Evolutionary conservation across 1,140 invertebrate species (phyloP), one percentile per base, ranked within the genome.

Genomic region (Aphidius gifuensis): DNA sequence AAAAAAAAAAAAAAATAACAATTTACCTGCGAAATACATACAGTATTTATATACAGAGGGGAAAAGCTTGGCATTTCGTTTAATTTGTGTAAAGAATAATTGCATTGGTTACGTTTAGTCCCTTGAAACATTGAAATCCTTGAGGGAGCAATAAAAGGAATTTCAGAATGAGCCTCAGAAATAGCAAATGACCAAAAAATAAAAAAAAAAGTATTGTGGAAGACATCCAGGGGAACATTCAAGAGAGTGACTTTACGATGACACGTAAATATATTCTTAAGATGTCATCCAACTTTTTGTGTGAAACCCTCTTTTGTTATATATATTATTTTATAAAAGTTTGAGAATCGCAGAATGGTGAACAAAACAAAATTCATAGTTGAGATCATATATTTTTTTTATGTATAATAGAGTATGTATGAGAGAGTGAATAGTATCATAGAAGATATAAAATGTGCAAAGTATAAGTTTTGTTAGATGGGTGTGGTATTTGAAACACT

Each of bases 231-330:
- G 69, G 60, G 61, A 32, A 32, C 23, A 32, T 32, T 32, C 23
- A 32, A 32, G 23, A 32, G 65, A 67, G 71, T 69, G 16, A 47
- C 48, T 74, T 74, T 74, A 75, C 68, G 69, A 64, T 62, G 62
- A 69, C 64, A 69, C 66, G 70, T 72, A 74, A 75, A 73, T 75
- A 75, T 72, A 32, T 32, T 32, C 23, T 69, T 62, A 51, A 39
- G 48, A 62, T 65, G 67, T 72, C 65, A 32, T 64, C 70, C 69
- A 73, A 73, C 64, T 73, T 73, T 16, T 73, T 73, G 69, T 67
- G 23, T 32, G 23, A 66, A 72, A 73, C 70, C 70, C 70, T 70
- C 69, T 61, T 60, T 64, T 62, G 58, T 46, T 50, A 56, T 16
- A 46, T 55, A 9, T 16, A 44, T 7, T 50, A 54, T 38, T 40